A percentile compares a stretch with the other conserved stretches of the same genome.
Evolutionary conservation across 2,888 invertebrate genomes (phyloP).

Genomic region (Ophonus ardosiacus): DNA sequence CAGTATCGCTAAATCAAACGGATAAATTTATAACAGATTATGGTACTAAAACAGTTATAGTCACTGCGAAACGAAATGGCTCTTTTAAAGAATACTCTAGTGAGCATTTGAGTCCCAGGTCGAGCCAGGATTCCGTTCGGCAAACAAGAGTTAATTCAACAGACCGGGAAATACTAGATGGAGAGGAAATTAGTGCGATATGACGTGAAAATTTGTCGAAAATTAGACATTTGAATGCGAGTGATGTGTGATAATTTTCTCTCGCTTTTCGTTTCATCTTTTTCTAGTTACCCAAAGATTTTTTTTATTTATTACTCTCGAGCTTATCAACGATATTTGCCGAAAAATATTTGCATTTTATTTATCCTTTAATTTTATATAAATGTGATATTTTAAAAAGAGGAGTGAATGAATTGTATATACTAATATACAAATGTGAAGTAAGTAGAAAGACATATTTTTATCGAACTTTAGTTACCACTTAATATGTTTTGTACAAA

Average conservation of each 20-base stretch:
- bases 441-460: conserved; percentile 27
- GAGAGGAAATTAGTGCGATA: conserved; percentile 73
- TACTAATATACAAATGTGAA: conserved; percentile 17
- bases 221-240: conserved; percentile 55
- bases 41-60: conserved; percentile 86
- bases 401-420: conserved; percentile 14
- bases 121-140: conserved; percentile 82
- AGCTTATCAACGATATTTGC: conserved; percentile 29
- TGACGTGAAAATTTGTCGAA: conserved; percentile 72
- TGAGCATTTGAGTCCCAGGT: conserved; percentile 82
- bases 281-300: conserved; percentile 28
- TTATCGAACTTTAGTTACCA: conserved; percentile 8
- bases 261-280: conserved; percentile 9
- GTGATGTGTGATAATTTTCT: conserved; percentile 54
- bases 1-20: conserved; percentile 79
- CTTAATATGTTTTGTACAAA: conserved; percentile 45
- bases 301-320: background rate
- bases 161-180: conserved; percentile 72
- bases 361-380: conserved; percentile 7
- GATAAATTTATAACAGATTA: conserved; percentile 87
- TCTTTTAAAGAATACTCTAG: conserved; percentile 82
- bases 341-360: conserved; percentile 32
- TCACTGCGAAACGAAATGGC: conserved; percentile 81
- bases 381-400: conserved; percentile 21
- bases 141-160: conserved; percentile 80